Evolutionary conservation across 1,140 invertebrate genomes (phyloP).

Genomic region (Drosophila arizonae): DNA sequence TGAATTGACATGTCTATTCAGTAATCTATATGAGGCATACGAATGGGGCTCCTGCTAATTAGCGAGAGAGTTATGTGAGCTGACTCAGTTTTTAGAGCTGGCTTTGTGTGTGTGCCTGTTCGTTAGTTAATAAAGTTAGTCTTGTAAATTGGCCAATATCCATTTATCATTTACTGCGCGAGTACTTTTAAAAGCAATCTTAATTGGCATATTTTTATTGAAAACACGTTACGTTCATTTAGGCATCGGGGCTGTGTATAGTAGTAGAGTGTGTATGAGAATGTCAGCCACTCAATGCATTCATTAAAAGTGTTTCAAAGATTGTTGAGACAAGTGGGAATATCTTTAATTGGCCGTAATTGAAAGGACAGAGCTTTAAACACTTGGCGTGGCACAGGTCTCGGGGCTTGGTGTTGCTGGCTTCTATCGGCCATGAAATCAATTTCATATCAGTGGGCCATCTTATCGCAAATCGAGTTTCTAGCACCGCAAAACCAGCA

Average conservation of each 20-base stretch:
- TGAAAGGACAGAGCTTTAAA: conserved; percentile 41
- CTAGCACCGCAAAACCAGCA: conserved; percentile 24
- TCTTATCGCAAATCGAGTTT: conserved; percentile 57
- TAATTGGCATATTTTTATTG: conserved; percentile 20
- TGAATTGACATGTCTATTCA: too few species aligned
- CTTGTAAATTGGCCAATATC: conserved; percentile 4
- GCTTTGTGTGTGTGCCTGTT: too few species aligned
- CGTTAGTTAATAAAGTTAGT: conserved; percentile 4
- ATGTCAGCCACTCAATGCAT: conserved; percentile 12
- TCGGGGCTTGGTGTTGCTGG: background rate
- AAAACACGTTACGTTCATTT: conserved; percentile 7
- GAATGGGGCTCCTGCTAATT: too few species aligned
- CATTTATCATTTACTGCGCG: conserved; percentile 16
- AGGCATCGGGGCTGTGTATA: background rate
- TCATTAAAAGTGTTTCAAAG: conserved; percentile 16
- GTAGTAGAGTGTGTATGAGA: background rate
- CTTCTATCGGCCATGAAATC: conserved; percentile 39
- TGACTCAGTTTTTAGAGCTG: too few species aligned
- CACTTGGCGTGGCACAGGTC: conserved; percentile 15
- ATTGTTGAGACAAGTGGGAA: conserved; percentile 9
- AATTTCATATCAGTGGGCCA: conserved; percentile 62
- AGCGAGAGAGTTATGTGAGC: too few species aligned
- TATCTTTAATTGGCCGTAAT: conserved; percentile 39
- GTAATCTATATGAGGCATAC: too few species aligned
- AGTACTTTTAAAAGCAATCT: background rate